These are phyloP conservation scores for Blastobasis lacticolella DNA, from an alignment of 2,888 invertebrate genomes.

Conservation along the genomic window DNA sequence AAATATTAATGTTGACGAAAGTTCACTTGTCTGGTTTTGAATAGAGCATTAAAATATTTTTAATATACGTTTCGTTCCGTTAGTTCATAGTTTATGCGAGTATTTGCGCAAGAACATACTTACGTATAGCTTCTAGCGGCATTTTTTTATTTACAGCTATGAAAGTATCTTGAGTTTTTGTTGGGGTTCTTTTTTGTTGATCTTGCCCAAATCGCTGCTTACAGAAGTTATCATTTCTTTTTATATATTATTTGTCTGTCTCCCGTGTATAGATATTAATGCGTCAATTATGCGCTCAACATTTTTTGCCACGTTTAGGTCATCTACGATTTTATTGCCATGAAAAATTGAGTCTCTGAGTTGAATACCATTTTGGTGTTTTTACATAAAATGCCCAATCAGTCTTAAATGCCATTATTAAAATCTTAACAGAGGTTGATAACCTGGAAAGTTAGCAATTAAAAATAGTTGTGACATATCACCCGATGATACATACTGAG, in stretches of 20 bases:
- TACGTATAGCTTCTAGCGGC: slow-evolving; percentile 11
- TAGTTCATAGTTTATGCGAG: no score
- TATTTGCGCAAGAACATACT: no score
- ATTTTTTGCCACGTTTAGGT: no score
- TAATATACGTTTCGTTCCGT: no score
- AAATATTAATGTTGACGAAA: no score
- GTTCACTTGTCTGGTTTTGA: no score
- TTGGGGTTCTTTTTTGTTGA: slow-evolving; percentile 7
- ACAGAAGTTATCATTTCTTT: slow-evolving; percentile 1
- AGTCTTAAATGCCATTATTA: not conserved
- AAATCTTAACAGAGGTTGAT: slow-evolving; percentile 31
- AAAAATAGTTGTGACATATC: slow-evolving; percentile 29
- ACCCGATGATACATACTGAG: slow-evolving; percentile 27
- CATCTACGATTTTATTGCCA: no score
- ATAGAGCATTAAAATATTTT: no score
- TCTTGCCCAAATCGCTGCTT: not conserved
- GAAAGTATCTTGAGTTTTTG: slow-evolving; percentile 18
- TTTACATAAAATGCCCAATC: not conserved
- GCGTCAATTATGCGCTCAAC: no score
- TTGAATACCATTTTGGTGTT: no score
- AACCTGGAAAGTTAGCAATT: slow-evolving; percentile 31
- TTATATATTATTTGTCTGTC: not conserved
- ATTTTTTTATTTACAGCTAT: slow-evolving; percentile 48
- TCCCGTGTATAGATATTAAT: no score
- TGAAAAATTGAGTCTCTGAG: no score